These are phyloP conservation scores for Phyto melanocephala DNA, from an alignment of 2,888 invertebrate genomes.

Conservation along the genomic window DNA sequence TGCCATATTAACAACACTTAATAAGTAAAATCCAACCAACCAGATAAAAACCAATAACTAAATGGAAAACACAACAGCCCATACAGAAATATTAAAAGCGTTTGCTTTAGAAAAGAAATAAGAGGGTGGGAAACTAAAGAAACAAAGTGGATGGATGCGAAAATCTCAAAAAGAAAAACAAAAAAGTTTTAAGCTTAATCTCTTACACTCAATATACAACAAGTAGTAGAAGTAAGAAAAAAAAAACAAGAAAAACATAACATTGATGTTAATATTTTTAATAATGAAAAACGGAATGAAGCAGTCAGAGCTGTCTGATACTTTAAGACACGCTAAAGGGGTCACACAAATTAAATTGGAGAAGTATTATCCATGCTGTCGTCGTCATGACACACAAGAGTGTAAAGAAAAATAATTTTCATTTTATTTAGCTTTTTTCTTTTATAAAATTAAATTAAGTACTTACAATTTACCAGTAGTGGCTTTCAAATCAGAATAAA, in stretches of 20 bases:
- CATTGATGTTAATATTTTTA: no score
- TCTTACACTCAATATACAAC: constrained; percentile 35
- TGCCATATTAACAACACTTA: no score
- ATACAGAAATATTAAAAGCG: no score
- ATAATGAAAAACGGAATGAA: neutral
- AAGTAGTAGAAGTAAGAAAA: no score
- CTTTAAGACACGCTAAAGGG: constrained; percentile 16
- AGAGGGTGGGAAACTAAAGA: neutral
- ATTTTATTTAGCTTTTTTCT: neutral
- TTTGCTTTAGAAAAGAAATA: no score
- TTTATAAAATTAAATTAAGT: constrained; percentile 25
- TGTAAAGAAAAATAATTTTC: constrained; percentile 3
- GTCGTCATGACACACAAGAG: neutral
- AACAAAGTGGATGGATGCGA: no score
- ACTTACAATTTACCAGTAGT: constrained; percentile 27
- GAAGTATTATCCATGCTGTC: neutral
- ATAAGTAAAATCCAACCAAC: no score
- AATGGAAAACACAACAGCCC: no score
- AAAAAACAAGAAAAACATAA: neutral
- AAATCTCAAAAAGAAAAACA: neutral
- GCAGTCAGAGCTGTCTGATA: constrained; percentile 10
- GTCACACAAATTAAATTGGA: neutral
- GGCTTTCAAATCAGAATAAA: constrained; percentile 5
- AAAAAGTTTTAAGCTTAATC: constrained; percentile 43
- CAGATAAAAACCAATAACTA: no score